phyloP scores from a whole-genome alignment of 2,888 invertebrate genomes.

The Euproctis similis region DNA sequence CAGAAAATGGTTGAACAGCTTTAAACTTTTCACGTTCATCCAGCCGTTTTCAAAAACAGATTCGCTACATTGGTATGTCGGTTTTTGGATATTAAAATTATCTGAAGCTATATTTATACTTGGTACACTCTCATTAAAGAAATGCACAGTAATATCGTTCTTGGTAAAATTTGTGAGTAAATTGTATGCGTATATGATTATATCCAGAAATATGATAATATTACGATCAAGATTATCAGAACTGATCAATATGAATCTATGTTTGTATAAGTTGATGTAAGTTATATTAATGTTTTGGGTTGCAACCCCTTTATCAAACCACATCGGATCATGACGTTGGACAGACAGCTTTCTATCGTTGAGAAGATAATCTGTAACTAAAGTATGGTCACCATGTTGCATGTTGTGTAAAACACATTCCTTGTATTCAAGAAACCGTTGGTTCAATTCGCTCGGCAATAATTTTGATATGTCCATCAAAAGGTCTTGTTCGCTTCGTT shows the following conservation, averaged over 20 bases:
- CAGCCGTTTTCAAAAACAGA: slow-evolving; percentile 39
- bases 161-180: slow-evolving; percentile 27
- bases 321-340: slow-evolving; percentile 6
- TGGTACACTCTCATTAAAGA: not conserved
- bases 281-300: slow-evolving; percentile 6
- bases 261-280: slow-evolving; percentile 16
- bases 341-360: not conserved
- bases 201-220: slow-evolving; percentile 25
- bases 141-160: slow-evolving; percentile 7
- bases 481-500: slow-evolving; percentile 1
- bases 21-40: slow-evolving; percentile 10
- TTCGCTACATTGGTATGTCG: slow-evolving; percentile 17
- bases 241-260: slow-evolving; percentile 3
- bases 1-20: slow-evolving; percentile 16
- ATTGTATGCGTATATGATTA: slow-evolving; percentile 35
- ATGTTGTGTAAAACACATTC: slow-evolving; percentile 5
- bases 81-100: slow-evolving; percentile 12
- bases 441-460: too few relatives aligned
- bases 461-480: slow-evolving; percentile 3
- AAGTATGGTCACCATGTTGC: not conserved
- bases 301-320: slow-evolving; percentile 21
- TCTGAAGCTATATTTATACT: slow-evolving; percentile 1
- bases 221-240: slow-evolving; percentile 1
- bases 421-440: slow-evolving; percentile 7
- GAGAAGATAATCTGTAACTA: slow-evolving; percentile 6